phyloP scores from a whole-genome alignment of 2,888 invertebrate genomes.

The Himalopsyche japonica region DNA sequence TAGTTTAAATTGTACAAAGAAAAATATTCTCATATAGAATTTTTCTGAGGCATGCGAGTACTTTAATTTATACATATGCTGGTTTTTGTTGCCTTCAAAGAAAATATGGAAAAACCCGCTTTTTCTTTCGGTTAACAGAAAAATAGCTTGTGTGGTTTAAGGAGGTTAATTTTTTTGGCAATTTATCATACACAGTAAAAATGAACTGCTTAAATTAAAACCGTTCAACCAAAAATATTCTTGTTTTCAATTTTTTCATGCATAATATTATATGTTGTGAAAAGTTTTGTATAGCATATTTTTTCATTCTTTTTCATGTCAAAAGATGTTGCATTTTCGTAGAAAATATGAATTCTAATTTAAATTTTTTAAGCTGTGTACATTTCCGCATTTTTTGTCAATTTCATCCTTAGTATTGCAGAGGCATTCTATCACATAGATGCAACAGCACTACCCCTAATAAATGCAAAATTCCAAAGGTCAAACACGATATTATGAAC shows the following conservation, averaged over 20 bases:
- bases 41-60: conserved; percentile 13
- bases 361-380: too few relatives aligned
- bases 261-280: background rate
- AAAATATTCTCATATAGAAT: conserved; percentile 19
- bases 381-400: too few relatives aligned
- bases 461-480: too few relatives aligned
- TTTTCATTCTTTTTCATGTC: background rate
- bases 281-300: background rate
- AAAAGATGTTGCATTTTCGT: too few relatives aligned
- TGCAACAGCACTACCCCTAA: too few relatives aligned
- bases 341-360: too few relatives aligned
- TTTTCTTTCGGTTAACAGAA: background rate
- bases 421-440: too few relatives aligned
- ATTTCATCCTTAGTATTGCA: too few relatives aligned
- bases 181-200: background rate
- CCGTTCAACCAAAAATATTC: conserved; percentile 3
- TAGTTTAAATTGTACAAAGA: conserved; percentile 30
- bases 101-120: background rate
- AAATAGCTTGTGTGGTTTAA: background rate
- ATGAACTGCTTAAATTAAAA: conserved; percentile 1
- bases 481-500: too few relatives aligned
- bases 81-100: conserved; percentile 3
- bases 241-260: background rate
- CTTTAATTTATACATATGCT: conserved; percentile 5
- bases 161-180: background rate